These are phyloP conservation scores for Lutjanus campechanus DNA, from an alignment of 2,797 vertebrate species.

Conservation along the genomic window DNA sequence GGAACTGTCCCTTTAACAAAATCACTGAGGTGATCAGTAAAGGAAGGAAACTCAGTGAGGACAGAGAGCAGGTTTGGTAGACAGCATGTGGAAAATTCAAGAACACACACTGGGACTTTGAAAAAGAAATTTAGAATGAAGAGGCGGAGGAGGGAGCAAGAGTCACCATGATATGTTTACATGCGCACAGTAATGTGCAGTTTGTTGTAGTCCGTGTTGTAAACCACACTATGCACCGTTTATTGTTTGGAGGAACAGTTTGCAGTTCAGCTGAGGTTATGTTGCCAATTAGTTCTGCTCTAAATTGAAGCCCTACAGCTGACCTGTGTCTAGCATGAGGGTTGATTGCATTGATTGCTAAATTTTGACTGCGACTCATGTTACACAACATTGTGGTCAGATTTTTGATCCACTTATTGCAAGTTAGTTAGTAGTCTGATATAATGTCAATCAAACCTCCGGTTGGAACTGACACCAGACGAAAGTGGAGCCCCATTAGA, in stretches of 20 bases:
- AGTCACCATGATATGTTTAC: constrained; percentile 1
- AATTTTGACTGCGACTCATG: constrained; percentile 8
- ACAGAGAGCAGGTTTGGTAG: background rate
- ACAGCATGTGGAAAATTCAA: constrained; percentile 6
- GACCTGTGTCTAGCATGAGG: constrained; percentile 6
- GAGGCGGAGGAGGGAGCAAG: constrained; percentile 11
- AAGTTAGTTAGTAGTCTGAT: constrained; percentile 16
- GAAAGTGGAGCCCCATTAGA: constrained; percentile 23
- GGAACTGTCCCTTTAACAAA: background rate
- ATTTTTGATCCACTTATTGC: constrained; percentile 16
- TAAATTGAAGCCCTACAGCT: constrained; percentile 9
- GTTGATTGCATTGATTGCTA: constrained; percentile 24
- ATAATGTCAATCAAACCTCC: constrained; percentile 9
- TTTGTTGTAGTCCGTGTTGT: constrained; percentile 19
- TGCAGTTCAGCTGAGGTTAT: constrained; percentile 17
- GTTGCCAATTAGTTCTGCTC: constrained; percentile 40
- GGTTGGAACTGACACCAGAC: background rate
- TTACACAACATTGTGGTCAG: background rate
- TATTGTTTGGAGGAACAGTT: constrained; percentile 25
- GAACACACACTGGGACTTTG: background rate
- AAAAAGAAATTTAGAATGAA: constrained; percentile 4
- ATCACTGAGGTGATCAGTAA: background rate
- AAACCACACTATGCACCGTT: background rate
- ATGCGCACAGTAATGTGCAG: constrained; percentile 6
- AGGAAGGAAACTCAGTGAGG: background rate